Conservation (phyloP, 2,888 invertebrate species). For the Athalia rosae region DNA sequence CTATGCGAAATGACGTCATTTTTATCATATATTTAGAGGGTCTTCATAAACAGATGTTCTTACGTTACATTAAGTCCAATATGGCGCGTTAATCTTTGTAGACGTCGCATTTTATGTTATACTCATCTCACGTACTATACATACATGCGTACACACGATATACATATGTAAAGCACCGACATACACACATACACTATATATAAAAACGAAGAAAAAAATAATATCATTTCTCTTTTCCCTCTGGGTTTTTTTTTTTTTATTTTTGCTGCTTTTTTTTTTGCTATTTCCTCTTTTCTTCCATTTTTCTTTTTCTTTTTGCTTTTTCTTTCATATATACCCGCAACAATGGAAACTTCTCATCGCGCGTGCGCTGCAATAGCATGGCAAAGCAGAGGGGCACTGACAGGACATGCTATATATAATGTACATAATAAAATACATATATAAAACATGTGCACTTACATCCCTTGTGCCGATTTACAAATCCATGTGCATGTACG, state of each 20-base stretch:
- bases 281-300: not conserved
- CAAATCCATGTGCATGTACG: not conserved
- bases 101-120: slow-evolving; percentile 17
- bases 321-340: not conserved
- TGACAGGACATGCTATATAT: not conserved
- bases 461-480: not conserved
- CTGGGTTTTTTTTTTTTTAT: not conserved
- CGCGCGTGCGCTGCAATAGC: not conserved
- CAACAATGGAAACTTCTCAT: slow-evolving; percentile 19
- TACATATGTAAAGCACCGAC: not conserved
- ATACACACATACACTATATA: not conserved
- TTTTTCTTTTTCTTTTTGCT: not conserved
- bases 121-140: not conserved
- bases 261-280: not conserved
- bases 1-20: slow-evolving; percentile 33
- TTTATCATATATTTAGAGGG: slow-evolving; percentile 39
- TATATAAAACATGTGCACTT: not conserved
- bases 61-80: slow-evolving; percentile 40
- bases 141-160: not conserved
- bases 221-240: slow-evolving; percentile 25
- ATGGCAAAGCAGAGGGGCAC: no score
- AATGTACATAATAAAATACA: slow-evolving; percentile 1
- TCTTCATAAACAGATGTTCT: slow-evolving; percentile 42
- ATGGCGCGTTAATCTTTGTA: slow-evolving; percentile 39
- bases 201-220: slow-evolving; percentile 12